phyloP scores from a whole-genome alignment of 2,797 vertebrate species.

The Cephalopachus bancanus region DNA sequence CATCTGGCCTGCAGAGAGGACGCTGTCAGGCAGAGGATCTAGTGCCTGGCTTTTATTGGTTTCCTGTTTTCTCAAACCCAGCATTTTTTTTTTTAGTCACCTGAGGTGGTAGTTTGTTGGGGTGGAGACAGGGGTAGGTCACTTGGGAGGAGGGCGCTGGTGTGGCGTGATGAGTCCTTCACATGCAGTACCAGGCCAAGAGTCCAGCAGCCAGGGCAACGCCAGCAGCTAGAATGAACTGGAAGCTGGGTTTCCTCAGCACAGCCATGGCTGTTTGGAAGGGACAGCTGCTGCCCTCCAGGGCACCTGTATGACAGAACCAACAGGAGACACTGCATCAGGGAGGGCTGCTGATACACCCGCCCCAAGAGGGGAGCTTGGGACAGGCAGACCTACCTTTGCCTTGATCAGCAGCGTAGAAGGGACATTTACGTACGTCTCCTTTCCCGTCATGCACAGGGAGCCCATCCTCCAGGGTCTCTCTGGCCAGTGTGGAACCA shows the following conservation, averaged over 20 bases:
- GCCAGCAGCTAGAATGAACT: constrained; percentile 92
- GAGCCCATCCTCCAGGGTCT: constrained; percentile 90
- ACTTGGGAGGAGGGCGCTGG: background rate
- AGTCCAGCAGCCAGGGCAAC: constrained; percentile 92
- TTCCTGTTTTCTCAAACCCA: constrained; percentile 79
- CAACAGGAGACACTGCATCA: constrained; percentile 61
- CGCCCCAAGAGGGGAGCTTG: accelerated
- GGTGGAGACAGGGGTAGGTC: background rate
- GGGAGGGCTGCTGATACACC: background rate
- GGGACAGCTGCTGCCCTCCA: constrained; percentile 89
- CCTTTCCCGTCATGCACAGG: constrained; percentile 93
- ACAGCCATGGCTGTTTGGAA: constrained; percentile 88
- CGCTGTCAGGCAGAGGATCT: constrained; percentile 48
- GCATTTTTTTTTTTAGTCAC: constrained; percentile 76
- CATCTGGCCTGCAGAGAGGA: constrained; percentile 60
- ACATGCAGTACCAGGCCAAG: constrained; percentile 96
- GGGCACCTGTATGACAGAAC: constrained; percentile 85
- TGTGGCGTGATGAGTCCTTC: constrained; percentile 76
- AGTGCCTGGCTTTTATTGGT: constrained; percentile 82
- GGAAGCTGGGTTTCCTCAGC: constrained; percentile 93
- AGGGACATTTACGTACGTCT: constrained; percentile 96
- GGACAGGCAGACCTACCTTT: constrained; percentile 86
- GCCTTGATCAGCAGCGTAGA: constrained; percentile 92
- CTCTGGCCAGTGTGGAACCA: constrained; percentile 91
- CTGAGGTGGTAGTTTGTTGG: constrained; percentile 78